Conservation (phyloP, 37 sponge, comb jelly and placozoan species). For the Spongia lamella region DNA sequence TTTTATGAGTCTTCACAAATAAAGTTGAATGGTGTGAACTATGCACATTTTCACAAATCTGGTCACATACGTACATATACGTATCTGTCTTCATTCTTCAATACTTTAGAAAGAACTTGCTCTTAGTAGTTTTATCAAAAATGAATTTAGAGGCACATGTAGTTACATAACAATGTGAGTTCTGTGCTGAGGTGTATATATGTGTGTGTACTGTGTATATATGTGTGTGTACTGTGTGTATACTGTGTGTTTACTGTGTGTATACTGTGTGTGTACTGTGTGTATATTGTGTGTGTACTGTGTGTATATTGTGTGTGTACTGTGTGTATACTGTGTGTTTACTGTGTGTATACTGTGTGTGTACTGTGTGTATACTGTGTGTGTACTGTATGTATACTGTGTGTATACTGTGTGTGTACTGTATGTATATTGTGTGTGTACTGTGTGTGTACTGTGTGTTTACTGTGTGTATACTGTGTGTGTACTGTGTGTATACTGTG, state of each 20-base stretch:
- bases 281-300: neutral
- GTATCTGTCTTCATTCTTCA: no score
- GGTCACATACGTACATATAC: no score
- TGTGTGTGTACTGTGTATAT: neutral
- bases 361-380: conserved; percentile 20
- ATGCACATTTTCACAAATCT: no score
- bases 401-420: neutral
- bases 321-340: conserved; percentile 14
- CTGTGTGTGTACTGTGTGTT: neutral
- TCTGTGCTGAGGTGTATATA: no score
- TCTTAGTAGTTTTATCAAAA: neutral
- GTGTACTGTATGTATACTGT: neutral
- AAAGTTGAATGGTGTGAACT: no score
- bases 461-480: neutral
- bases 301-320: conserved; percentile 16
- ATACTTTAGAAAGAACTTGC: neutral
- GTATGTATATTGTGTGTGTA: neutral
- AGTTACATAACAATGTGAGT: conserved; percentile 56
- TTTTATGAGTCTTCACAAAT: no score
- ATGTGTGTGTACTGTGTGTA: neutral
- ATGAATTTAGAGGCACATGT: conserved; percentile 32
- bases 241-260: neutral
- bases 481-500: conserved; percentile 35
- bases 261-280: conserved; percentile 38
- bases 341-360: neutral